These are phyloP conservation scores for Alcedo quadribrachys DNA, from an alignment of 2,797 vertebrate species.

Conservation along the genomic window DNA sequence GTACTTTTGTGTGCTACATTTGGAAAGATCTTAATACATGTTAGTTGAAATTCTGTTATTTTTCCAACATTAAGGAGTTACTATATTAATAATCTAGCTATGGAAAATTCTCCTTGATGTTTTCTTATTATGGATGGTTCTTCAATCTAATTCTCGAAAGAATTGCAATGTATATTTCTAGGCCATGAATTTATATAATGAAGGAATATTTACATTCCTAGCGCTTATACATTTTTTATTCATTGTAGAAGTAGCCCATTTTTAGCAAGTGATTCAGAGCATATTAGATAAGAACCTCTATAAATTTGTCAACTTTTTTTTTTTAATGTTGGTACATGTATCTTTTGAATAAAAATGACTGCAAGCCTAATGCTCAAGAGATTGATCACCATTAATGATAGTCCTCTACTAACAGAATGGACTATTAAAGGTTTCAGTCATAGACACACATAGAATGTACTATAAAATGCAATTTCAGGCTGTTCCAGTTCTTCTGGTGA, in stretches of 20 bases:
- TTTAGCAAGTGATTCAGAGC: not conserved
- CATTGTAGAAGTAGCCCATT: not conserved
- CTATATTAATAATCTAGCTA: not conserved
- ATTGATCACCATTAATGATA: not conserved
- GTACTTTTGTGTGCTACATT: not conserved
- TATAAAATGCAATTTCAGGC: slow-evolving; percentile 49
- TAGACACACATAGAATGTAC: slow-evolving; percentile 69
- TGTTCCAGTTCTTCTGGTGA: slow-evolving; percentile 62
- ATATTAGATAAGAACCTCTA: not conserved
- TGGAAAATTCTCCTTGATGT: not conserved
- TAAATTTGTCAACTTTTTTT: not conserved
- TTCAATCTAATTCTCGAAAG: not conserved
- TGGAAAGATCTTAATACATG: not conserved
- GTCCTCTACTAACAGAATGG: not conserved
- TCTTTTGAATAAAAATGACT: not conserved
- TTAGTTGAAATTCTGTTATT: not conserved
- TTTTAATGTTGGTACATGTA: not conserved
- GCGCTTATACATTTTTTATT: not conserved
- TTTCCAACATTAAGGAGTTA: not conserved
- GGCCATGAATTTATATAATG: not conserved
- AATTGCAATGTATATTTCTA: not conserved
- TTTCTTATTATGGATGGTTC: not conserved
- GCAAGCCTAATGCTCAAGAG: not conserved
- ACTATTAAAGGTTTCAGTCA: not conserved
- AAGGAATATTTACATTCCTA: not conserved